Evolutionary conservation across 2,113 vertebrate species (phyloP).

Genomic region (Malurus alboscapulatus): DNA sequence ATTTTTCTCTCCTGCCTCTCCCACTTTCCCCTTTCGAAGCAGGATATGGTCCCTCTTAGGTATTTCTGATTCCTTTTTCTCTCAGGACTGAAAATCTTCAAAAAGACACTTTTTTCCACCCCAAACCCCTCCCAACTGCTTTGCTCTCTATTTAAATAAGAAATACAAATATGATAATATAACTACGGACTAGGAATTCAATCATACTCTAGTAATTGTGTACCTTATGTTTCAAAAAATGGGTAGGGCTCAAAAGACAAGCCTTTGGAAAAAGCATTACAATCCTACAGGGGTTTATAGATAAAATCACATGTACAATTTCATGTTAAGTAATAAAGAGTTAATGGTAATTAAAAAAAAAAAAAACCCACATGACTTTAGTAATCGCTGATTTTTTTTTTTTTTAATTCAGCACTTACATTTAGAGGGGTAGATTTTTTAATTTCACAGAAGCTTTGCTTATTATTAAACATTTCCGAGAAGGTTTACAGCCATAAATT

Average conservation of each 20-base stretch:
- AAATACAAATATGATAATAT: not conserved
- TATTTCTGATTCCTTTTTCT: not conserved
- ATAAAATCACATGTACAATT: constrained; percentile 50
- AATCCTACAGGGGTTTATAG: constrained; percentile 47
- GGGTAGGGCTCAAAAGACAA: not conserved
- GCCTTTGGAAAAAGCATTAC: not conserved
- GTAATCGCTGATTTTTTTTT: constrained; percentile 55
- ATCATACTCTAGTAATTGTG: not conserved
- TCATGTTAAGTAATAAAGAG: constrained; percentile 51
- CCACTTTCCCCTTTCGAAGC: not conserved
- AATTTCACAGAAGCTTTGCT: constrained; percentile 58
- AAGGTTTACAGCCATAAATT: constrained; percentile 59
- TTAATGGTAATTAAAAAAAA: constrained; percentile 63
- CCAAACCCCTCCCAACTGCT: constrained; percentile 11
- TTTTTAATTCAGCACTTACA: constrained; percentile 25
- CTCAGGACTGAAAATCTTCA: not conserved
- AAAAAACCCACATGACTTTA: constrained; percentile 15
- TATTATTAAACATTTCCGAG: constrained; percentile 63
- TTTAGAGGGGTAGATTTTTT: constrained; percentile 34
- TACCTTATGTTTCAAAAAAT: not conserved
- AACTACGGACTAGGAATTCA: not conserved
- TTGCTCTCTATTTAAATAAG: constrained; percentile 48
- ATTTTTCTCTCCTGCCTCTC: not conserved
- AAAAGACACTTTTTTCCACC: not conserved
- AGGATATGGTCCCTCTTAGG: not conserved